phyloP scores from a whole-genome alignment of 2,888 invertebrate species.

The Metopia argyrocephala region DNA sequence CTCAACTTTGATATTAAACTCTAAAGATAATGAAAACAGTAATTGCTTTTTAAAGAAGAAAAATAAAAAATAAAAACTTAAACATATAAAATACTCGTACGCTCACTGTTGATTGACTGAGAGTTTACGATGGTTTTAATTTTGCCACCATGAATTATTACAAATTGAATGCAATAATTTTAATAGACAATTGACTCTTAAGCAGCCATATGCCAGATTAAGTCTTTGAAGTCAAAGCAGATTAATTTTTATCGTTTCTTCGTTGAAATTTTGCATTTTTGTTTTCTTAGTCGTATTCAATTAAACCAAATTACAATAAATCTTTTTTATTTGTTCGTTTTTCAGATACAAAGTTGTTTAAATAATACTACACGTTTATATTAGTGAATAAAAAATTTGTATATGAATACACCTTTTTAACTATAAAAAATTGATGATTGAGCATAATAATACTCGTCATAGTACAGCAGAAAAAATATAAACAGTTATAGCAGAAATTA shows the following conservation, averaged over 20 bases:
- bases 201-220: background rate
- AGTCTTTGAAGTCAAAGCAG: constrained; percentile 7
- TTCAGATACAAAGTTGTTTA: background rate
- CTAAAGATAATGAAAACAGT: too few relatives aligned
- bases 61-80: too few relatives aligned
- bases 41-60: constrained; percentile 23
- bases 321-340: background rate
- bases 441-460: constrained; percentile 7
- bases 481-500: background rate
- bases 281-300: background rate
- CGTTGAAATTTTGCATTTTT: too few relatives aligned
- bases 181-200: constrained; percentile 15
- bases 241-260: too few relatives aligned
- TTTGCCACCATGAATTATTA: constrained; percentile 15
- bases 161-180: background rate
- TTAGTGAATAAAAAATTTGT: background rate
- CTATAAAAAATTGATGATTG: background rate
- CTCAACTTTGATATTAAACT: constrained; percentile 28
- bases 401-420: background rate
- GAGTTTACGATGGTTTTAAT: constrained; percentile 16
- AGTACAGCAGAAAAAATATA: background rate
- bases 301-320: constrained; percentile 7
- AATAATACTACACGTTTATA: background rate
- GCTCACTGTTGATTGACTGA: background rate
- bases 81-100: background rate